Base-by-base conservation (phyloP, 2,797 vertebrate species). In the Dipus sagitta region DNA sequence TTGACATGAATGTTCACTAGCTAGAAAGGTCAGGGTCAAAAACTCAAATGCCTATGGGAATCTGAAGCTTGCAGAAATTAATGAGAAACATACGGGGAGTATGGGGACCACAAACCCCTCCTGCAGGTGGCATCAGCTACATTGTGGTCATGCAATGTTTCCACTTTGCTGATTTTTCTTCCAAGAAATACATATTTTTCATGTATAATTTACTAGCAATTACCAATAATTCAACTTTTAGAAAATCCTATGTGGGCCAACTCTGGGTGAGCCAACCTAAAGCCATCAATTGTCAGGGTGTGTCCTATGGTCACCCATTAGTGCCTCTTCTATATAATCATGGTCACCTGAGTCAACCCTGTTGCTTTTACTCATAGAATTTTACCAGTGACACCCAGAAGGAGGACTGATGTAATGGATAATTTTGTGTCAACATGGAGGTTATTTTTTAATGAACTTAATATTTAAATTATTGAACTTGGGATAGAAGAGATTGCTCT, bases 131-230 rank as follows among this genome's bases (percentile, higher is more conserved):
- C 60, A 75, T 70, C 34, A 85, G 32, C n/a, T 60, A 71, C 5
- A 18, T 9, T 26, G 18, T 32, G 28, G 62, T 15, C 34, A 82
- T 3, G 0, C 17, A 30, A 2, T 32, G 20, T 68, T n/a, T 21
- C 32, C 47, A 84, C 54, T 54, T 74, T 64, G 52, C 20, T 30
- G 9, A 9, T 42, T 54, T 6, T 42, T 76, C 52, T 47, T 60
- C 24, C 8, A 0, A 75, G n/a, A 88, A 93, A 58, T 54, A 70
- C 2, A 75, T 18, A 82, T 72, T 82, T 58, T 85, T 79, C 64
- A 62, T 60, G n/a, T 94, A 82, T 38, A 88, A 86, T 76, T 76
- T 94, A 52, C 34, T 86, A 88, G 47, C 38, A 92, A 64, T 82
- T 88, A 72, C 28, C 17, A 84, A 42, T 81, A 67, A 91, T 78